A percentile compares a stretch with the other conserved stretches of the same genome.
These are phyloP conservation scores for Synaphobranchus kaupii DNA, from an alignment of 2,797 vertebrate genomes.

Conservation along the genomic window DNA sequence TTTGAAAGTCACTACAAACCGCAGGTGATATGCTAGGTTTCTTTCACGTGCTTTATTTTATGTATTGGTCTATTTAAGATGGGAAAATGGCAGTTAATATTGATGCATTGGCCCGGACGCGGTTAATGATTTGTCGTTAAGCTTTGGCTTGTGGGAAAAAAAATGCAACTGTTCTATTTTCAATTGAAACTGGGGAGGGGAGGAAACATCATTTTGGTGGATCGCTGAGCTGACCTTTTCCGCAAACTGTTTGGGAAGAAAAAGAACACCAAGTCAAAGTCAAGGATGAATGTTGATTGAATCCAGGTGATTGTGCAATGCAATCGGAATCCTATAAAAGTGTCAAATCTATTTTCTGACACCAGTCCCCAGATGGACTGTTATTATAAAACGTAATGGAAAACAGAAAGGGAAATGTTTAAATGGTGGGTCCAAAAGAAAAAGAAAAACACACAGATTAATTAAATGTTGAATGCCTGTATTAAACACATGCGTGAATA, in stretches of 20 bases:
- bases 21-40: not conserved
- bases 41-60: not conserved
- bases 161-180: not conserved
- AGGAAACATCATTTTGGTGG: not conserved
- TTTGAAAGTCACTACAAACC: not conserved
- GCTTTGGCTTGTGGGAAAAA: not conserved
- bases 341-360: slow-evolving; percentile 7
- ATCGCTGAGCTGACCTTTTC: not conserved
- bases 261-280: not conserved
- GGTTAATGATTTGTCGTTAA: not conserved
- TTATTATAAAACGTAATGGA: not conserved
- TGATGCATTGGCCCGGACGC: not conserved
- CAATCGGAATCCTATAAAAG: not conserved
- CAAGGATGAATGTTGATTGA: not conserved
- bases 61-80: not conserved
- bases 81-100: not conserved
- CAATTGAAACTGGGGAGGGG: not conserved
- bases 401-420: not conserved
- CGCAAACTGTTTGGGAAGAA: not conserved
- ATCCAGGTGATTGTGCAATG: slow-evolving; percentile 4
- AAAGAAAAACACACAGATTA: not conserved
- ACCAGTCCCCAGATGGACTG: not conserved
- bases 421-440: not conserved
- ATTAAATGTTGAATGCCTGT: not conserved
- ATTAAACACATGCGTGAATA: not conserved